Base-by-base conservation (phyloP, 2,797 vertebrate species). In the Thalassophryne amazonica region DNA sequence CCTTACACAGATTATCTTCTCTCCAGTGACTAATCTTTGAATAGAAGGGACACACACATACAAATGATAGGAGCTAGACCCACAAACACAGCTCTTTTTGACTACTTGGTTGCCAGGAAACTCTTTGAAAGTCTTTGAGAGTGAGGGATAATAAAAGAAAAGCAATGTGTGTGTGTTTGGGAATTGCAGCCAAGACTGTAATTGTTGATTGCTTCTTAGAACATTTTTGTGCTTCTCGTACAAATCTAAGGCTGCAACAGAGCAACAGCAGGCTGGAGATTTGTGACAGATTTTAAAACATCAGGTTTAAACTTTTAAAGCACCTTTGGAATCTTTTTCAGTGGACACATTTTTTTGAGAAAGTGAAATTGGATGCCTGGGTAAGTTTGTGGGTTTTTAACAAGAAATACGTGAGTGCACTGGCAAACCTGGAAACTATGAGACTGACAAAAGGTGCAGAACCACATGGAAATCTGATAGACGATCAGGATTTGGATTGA, bases 31-130 rank as follows among this genome's bases (percentile, higher is more conserved):
- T 77, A 72, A 78, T 86, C 68, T 81, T 27, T 80, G 78, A 88
- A 85, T 72, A 77, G 75, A 75, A 69, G 56, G 5, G 37, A 27
- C 43, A 40, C 45, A 37, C 59, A 55, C 34, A 54, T 60, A 29
- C 55, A 60, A 34, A 60, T 61, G 45, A 58, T 43, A 60, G 41
- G 27, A 50, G 49, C 35, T 54, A 67, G 60, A 63, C 73, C 61
- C 66, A 61, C 75, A 88, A 80, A 85, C 77, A 65, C 69, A 70
- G 73, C 63, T 69, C 56, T 82, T 82, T 84, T 80, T 84, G 67
- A 63, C 57, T 37, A 57, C 56, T 61, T 65, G 70, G 88, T 90
- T 91, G 88, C 88, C 77, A 76, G 85, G 88, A 86, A 82, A 90
- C 88, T 80, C 86, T 32, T 74, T 62, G 49, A 0, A 41, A 73